Conservation (phyloP, 2,797 vertebrate genomes). For the Percopsis omiscomaycus region DNA sequence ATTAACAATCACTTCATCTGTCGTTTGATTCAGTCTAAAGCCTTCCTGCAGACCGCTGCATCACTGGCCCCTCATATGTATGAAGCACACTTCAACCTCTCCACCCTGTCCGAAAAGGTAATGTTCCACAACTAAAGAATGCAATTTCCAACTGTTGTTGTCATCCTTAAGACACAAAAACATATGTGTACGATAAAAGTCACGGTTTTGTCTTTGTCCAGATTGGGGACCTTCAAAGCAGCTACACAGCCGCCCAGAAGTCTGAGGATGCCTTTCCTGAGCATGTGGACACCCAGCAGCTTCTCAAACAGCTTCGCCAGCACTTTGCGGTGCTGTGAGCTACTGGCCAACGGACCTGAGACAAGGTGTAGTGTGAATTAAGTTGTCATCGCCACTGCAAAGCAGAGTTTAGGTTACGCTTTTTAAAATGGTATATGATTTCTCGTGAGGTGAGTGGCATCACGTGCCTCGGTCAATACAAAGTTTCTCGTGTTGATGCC, state of each 20-base stretch:
- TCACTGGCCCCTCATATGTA: conserved; percentile 93
- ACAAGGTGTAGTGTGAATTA: conserved; percentile 1
- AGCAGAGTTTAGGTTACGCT: neutral
- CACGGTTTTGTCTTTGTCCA: conserved; percentile 60
- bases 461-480: too few relatives aligned
- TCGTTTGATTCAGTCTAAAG: conserved; percentile 82
- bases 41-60: conserved; percentile 91
- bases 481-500: too few relatives aligned
- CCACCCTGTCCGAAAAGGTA: conserved; percentile 93
- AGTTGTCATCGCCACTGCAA: neutral
- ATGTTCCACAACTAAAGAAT: conserved; percentile 5
- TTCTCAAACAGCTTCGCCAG: conserved; percentile 87
- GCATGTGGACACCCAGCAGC: conserved; percentile 91
- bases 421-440: neutral
- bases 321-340: conserved; percentile 89
- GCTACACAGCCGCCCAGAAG: conserved; percentile 88
- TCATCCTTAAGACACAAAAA: neutral
- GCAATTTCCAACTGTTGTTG: neutral
- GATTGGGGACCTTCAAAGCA: conserved; percentile 96
- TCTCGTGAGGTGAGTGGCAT: too few relatives aligned
- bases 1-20: conserved; percentile 15
- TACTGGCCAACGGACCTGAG: neutral
- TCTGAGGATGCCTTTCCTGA: conserved; percentile 90
- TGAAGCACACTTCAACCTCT: conserved; percentile 94
- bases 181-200: neutral